phyloP scores from a whole-genome alignment of 2,113 vertebrate species.

The Solea senegalensis region DNA sequence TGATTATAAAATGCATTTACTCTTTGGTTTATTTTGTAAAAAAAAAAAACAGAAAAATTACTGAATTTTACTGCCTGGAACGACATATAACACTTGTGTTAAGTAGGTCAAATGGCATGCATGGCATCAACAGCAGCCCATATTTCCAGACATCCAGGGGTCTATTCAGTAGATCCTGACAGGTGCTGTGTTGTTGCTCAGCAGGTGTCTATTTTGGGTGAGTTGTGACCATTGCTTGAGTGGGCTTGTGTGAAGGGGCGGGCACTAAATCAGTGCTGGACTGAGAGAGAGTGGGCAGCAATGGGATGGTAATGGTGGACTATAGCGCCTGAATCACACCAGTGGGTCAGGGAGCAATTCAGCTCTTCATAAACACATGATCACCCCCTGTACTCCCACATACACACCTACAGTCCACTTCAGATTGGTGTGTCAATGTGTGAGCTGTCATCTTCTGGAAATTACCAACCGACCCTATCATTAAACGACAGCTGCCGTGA shows the following conservation, averaged over 20 bases:
- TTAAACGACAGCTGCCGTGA: neutral
- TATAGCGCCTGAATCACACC: constrained; percentile 45
- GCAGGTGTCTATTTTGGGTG: constrained; percentile 68
- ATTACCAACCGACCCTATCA: neutral
- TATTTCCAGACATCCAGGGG: constrained; percentile 21
- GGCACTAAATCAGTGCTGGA: neutral
- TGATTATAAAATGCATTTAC: no score
- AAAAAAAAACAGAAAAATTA: no score
- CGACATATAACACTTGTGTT: no score
- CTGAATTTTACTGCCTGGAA: no score
- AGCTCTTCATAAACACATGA: constrained; percentile 48
- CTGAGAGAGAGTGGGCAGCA: constrained; percentile 18
- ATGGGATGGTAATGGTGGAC: constrained; percentile 1
- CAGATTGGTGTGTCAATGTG: constrained; percentile 21
- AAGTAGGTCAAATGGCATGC: neutral
- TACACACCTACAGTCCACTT: neutral
- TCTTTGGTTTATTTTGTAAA: no score
- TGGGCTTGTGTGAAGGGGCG: constrained; percentile 1
- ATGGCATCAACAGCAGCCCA: neutral
- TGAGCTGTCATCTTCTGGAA: constrained; percentile 17
- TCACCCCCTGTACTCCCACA: constrained; percentile 29
- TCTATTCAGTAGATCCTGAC: constrained; percentile 41
- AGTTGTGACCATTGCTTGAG: constrained; percentile 22
- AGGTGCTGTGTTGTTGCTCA: constrained; percentile 50
- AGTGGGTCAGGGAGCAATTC: constrained; percentile 12